Conservation (phyloP, 2,888 invertebrate genomes). For the Hedychridium roseum region DNA sequence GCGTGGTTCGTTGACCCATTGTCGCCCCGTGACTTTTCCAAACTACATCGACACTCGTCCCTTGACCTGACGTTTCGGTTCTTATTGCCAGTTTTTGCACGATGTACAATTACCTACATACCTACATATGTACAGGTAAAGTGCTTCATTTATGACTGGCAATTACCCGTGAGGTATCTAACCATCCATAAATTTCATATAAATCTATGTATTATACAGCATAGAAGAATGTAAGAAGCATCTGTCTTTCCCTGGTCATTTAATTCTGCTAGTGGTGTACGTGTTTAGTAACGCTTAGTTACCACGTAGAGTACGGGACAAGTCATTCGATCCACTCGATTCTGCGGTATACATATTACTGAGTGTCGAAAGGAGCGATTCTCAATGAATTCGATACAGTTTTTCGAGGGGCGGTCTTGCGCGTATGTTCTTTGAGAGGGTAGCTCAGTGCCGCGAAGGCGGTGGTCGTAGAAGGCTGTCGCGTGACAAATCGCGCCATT, state of each 20-base stretch:
- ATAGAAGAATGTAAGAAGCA: no score
- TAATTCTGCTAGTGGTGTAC: no score
- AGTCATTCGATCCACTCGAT: no score
- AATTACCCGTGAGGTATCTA: no score
- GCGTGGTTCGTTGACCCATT: slow-evolving; percentile 54
- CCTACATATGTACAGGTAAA: no score
- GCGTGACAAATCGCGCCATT: slow-evolving; percentile 35
- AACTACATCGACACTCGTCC: slow-evolving; percentile 21
- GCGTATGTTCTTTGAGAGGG: not conserved
- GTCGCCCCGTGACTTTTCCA: slow-evolving; percentile 32
- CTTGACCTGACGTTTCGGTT: slow-evolving; percentile 10
- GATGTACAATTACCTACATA: no score
- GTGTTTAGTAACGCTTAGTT: slow-evolving; percentile 45
- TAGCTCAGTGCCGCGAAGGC: slow-evolving; percentile 3
- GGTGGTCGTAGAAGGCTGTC: slow-evolving; percentile 22
- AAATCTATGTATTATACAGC: no score
- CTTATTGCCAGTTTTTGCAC: no score
- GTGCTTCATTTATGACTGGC: no score
- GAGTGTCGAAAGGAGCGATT: slow-evolving; percentile 42
- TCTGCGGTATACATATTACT: slow-evolving; percentile 14
- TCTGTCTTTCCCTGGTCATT: no score
- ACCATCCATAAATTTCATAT: no score
- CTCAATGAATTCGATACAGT: slow-evolving; percentile 17
- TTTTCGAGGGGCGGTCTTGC: slow-evolving; percentile 15
- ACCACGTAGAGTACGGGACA: slow-evolving; percentile 35